Conservation (phyloP, 2,113 vertebrate genomes). For the Mionectes macconnelli region DNA sequence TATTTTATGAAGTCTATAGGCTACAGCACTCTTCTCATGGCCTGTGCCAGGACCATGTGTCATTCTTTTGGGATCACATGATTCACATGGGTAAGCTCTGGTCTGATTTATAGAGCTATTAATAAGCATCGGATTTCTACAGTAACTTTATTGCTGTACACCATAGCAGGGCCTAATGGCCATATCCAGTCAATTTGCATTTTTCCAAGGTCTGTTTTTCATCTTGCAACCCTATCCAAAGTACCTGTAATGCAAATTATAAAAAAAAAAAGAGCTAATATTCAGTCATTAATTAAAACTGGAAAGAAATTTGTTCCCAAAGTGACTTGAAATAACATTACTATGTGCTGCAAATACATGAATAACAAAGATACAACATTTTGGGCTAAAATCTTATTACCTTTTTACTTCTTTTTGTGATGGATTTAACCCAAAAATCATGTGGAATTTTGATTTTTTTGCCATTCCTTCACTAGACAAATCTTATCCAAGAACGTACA, state of each 20-base stretch:
- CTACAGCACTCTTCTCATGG: not conserved
- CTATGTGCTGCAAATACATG: not conserved
- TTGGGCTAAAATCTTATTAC: not conserved
- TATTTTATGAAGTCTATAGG: not conserved
- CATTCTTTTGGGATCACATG: not conserved
- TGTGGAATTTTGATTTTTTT: not conserved
- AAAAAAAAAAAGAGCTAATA: not conserved
- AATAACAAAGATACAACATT: not conserved
- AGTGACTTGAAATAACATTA: not conserved
- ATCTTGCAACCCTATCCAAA: not conserved
- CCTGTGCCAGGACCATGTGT: not conserved
- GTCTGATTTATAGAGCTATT: constrained; percentile 15
- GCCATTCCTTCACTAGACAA: not conserved
- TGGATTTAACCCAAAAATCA: not conserved
- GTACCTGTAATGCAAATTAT: not conserved
- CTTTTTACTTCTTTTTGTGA: not conserved
- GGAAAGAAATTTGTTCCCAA: not conserved
- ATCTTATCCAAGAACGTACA: not conserved
- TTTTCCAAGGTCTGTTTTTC: not conserved
- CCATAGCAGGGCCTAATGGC: not conserved
- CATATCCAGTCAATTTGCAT: not conserved
- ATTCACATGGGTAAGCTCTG: not conserved
- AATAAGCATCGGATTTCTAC: not conserved
- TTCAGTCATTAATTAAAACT: not conserved
- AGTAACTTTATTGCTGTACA: not conserved